Conservation (phyloP, 2,113 vertebrate genomes). For the Proteles cristata region DNA sequence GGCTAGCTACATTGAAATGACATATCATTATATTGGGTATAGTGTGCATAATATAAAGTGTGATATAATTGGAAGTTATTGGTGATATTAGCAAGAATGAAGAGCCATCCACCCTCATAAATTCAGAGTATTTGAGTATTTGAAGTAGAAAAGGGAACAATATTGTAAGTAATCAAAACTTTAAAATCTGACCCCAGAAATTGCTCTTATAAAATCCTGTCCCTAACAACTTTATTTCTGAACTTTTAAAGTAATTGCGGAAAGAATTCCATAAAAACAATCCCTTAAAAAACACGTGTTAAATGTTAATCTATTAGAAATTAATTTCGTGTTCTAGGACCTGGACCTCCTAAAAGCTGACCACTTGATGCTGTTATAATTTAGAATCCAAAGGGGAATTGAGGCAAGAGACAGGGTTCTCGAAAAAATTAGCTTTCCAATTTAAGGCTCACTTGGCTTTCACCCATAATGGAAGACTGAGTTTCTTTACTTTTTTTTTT, state of each 20-base stretch:
- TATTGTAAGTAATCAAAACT: conserved; percentile 66
- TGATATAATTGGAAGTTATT: conserved; percentile 68
- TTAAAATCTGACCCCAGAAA: conserved; percentile 53
- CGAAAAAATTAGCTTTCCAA: conserved; percentile 33
- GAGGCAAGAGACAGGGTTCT: conserved; percentile 11
- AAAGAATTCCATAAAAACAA: conserved; percentile 46
- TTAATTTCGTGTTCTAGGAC: background rate
- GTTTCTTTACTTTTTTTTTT: conserved; percentile 24
- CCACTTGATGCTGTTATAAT: conserved; percentile 43
- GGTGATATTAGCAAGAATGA: conserved; percentile 60
- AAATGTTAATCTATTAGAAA: conserved; percentile 59
- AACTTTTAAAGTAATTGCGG: conserved; percentile 13
- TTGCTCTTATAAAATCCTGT: conserved; percentile 28
- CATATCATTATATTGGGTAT: conserved; percentile 68
- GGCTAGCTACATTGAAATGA: conserved; percentile 71
- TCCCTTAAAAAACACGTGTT: conserved; percentile 1
- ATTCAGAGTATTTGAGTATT: conserved; percentile 53
- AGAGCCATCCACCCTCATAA: conserved; percentile 57
- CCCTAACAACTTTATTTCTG: conserved; percentile 49
- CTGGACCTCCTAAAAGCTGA: conserved; percentile 23
- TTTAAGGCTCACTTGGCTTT: conserved; percentile 43
- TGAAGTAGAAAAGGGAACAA: conserved; percentile 27
- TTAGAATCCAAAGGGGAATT: background rate
- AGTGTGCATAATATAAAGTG: conserved; percentile 66
- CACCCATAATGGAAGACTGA: conserved; percentile 66